Conservation (phyloP, 2,888 invertebrate genomes). For the Oligia strigilis region DNA sequence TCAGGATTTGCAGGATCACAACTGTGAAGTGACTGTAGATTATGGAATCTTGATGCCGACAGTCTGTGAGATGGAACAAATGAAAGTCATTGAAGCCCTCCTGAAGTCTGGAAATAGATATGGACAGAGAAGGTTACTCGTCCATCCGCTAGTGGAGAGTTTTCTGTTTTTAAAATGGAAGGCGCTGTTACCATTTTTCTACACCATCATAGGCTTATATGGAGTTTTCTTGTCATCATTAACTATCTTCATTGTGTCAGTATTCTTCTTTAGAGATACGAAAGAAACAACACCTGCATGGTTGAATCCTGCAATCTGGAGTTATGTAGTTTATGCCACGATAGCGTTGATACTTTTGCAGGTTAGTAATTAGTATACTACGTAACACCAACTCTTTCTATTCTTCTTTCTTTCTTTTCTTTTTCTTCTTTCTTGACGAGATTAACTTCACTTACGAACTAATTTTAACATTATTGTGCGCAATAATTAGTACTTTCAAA, state of each 20-base stretch:
- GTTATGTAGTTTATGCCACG: slow-evolving; percentile 81
- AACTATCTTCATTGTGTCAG: slow-evolving; percentile 86
- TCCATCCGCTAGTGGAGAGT: slow-evolving; percentile 91
- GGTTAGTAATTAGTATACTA: slow-evolving; percentile 71
- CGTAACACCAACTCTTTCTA: neutral
- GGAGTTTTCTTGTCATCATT: slow-evolving; percentile 87
- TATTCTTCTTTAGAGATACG: slow-evolving; percentile 87
- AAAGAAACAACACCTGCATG: slow-evolving; percentile 74
- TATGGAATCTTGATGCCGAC: slow-evolving; percentile 87
- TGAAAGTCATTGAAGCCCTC: slow-evolving; percentile 90
- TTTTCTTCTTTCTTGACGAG: neutral
- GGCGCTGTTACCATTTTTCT: slow-evolving; percentile 89
- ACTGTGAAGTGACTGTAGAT: slow-evolving; percentile 88
- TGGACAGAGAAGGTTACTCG: slow-evolving; percentile 85
- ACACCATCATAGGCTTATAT: slow-evolving; percentile 87
- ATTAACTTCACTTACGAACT: neutral
- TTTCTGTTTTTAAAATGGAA: slow-evolving; percentile 91
- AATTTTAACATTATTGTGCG: neutral
- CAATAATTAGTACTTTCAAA: neutral
- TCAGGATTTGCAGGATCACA: slow-evolving; percentile 75
- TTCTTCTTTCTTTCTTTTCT: too few species aligned
- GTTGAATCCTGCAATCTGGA: slow-evolving; percentile 80
- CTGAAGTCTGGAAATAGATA: slow-evolving; percentile 89
- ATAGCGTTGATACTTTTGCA: slow-evolving; percentile 83
- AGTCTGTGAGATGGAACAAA: slow-evolving; percentile 86